Conservation (phyloP, 2,888 invertebrate species). For the Tortrix viridana region DNA sequence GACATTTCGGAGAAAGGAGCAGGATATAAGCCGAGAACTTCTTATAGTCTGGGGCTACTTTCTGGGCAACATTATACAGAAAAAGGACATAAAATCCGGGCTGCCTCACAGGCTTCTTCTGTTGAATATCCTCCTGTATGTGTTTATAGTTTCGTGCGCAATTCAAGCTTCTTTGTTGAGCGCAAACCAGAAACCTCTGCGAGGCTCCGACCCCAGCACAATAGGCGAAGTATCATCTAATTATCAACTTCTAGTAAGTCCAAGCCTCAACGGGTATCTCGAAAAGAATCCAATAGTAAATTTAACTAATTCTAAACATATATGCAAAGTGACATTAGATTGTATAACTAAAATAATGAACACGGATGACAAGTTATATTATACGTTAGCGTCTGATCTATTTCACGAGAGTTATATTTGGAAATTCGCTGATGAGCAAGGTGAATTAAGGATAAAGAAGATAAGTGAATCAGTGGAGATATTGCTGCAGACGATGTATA, state of each 20-base stretch:
- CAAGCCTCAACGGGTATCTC: constrained; percentile 12
- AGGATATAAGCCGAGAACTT: constrained; percentile 44
- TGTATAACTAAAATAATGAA: constrained; percentile 47
- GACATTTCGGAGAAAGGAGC: constrained; percentile 44
- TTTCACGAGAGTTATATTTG: constrained; percentile 43
- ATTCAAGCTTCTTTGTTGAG: constrained; percentile 50
- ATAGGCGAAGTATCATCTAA: constrained; percentile 39
- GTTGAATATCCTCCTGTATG: constrained; percentile 45
- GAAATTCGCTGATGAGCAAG: constrained; percentile 44
- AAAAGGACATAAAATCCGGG: constrained; percentile 40
- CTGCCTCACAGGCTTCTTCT: constrained; percentile 46
- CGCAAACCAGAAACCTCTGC: constrained; percentile 47
- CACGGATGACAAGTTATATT: constrained; percentile 36
- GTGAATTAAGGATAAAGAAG: constrained; percentile 42
- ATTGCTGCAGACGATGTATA: constrained; percentile 46
- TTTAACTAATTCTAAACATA: neutral
- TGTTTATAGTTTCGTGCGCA: constrained; percentile 50
- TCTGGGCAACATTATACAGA: constrained; percentile 45
- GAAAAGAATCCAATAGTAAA: constrained; percentile 8
- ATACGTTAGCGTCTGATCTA: constrained; percentile 44
- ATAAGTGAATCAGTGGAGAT: constrained; percentile 42
- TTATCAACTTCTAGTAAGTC: constrained; percentile 38
- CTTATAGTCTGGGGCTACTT: constrained; percentile 53
- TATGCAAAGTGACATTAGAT: constrained; percentile 44
- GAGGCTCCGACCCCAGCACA: constrained; percentile 44